Evolutionary conservation across 53 echinoderm and acorn worm genomes (phyloP).

Genomic region (Zoroaster sp.): DNA sequence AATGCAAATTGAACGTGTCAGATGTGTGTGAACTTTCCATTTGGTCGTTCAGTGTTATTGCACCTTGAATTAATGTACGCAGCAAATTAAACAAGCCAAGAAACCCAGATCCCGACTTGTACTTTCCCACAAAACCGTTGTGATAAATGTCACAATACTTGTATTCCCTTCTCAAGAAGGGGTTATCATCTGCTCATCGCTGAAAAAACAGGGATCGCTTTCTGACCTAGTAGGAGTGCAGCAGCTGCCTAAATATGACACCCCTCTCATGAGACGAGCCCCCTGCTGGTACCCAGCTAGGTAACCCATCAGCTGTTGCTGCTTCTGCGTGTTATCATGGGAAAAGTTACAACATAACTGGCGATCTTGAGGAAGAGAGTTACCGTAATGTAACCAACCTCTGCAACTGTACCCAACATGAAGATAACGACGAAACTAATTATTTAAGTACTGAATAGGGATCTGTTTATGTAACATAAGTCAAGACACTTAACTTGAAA

Average conservation of each 20-base stretch:
- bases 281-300: background rate
- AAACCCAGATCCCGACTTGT: background rate
- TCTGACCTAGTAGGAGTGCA: background rate
- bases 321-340: background rate
- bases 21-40: too few relatives aligned
- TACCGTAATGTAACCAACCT: too few relatives aligned
- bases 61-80: too few relatives aligned
- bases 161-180: background rate
- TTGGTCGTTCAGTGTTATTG: too few relatives aligned
- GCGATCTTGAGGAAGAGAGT: background rate
- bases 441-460: background rate
- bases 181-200: background rate
- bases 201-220: background rate
- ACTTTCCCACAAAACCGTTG: background rate
- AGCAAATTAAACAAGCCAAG: background rate
- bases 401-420: background rate
- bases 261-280: background rate
- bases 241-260: constrained; percentile 6
- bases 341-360: background rate
- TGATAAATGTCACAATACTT: background rate
- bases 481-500: background rate
- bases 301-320: background rate
- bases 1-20: too few relatives aligned
- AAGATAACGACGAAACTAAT: background rate
- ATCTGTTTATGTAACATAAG: background rate